A percentile compares a stretch with the other conserved stretches of the same genome.
Evolutionary conservation across 2,888 invertebrate species (phyloP).

Genomic region (Argyra leucocephala): DNA sequence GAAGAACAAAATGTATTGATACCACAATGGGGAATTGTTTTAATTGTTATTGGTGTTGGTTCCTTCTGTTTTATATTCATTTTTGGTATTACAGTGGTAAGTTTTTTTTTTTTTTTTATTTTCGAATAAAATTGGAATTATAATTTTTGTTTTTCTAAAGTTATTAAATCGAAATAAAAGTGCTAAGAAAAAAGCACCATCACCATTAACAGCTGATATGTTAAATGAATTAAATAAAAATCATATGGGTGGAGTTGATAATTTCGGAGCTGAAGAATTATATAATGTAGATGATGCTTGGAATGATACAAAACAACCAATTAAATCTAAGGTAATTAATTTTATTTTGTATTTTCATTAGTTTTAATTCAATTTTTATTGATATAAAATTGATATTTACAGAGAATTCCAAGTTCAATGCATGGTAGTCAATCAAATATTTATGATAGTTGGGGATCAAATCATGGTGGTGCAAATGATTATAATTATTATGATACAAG

Average conservation of each 20-base stretch:
- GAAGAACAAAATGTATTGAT: conserved; percentile 70
- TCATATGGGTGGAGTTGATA: conserved; percentile 60
- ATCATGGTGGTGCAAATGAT: conserved; percentile 43
- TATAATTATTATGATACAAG: conserved; percentile 39
- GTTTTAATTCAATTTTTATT: background rate
- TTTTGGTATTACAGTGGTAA: conserved; percentile 85
- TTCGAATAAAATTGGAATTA: conserved; percentile 10
- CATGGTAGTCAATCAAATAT: conserved; percentile 61
- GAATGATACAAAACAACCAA: conserved; percentile 54
- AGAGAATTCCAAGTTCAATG: conserved; percentile 54
- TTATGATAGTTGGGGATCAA: conserved; percentile 69
- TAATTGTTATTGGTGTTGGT: conserved; percentile 83
- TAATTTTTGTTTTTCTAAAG: conserved; percentile 44
- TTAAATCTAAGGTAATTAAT: conserved; percentile 45
- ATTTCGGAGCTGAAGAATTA: conserved; percentile 55
- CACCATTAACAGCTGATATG: conserved; percentile 74
- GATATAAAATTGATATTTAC: conserved; percentile 24
- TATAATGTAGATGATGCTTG: conserved; percentile 66
- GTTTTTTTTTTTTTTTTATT: too few species aligned
- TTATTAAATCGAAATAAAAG: conserved; percentile 76
- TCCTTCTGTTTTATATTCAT: conserved; percentile 81
- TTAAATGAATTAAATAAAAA: conserved; percentile 72
- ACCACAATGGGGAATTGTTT: conserved; percentile 92
- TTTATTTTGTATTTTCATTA: background rate
- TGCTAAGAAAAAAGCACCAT: conserved; percentile 63